Base-by-base conservation (phyloP, 1,140 invertebrate genomes). In the Sarcophaga peregrina region DNA sequence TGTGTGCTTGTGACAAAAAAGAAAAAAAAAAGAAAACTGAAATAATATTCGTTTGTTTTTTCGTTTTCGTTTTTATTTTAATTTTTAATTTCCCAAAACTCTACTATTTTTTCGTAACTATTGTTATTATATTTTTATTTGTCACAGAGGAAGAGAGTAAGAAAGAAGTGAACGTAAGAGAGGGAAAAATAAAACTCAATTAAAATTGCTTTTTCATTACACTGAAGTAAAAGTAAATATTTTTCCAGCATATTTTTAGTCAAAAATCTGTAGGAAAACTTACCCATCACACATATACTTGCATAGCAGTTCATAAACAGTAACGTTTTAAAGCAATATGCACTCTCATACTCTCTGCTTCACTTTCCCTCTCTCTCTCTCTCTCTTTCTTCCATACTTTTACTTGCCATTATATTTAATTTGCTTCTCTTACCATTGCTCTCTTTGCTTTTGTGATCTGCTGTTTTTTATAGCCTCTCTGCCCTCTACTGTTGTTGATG, bases 51-150 rank as follows among this genome's bases (percentile, higher is more conserved):
- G 25, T 37, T 37, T n/a, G n/a, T n/a, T n/a, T n/a, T n/a, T n/a
- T n/a, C n/a, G n/a, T n/a, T n/a, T n/a, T n/a, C n/a, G n/a, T 58
- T 58, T 13, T n/a, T 68, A n/a, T 17, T 68, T 68, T 68, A 25
- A 68, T 20, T 17, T 68, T 68, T 68, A 68, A 68, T 68, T 68
- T 68, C 62, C n/a, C 62, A 68, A 68, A 68, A 68, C 62, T 68
- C 54, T 58, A 13, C 15, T 37, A 58, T 58, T 58, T 58, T 58
- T 58, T 58, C 15, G 13, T n/a, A 58, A n/a, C 54, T 58, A n/a
- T 58, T 58, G 54, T 58, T 58, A n/a, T 58, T 58, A 37, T 37
- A 37, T 37, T 37, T 37, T 37, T 37, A 37, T 37, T 37, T 37
- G 25, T 37, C 25, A 37, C 25, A 37, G 25, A 37, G 25, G 4